Percentiles rank a stretch among this genome's conserved stretches.
Conservation (phyloP, 2,888 invertebrate species). For the Heliconius hortense region DNA sequence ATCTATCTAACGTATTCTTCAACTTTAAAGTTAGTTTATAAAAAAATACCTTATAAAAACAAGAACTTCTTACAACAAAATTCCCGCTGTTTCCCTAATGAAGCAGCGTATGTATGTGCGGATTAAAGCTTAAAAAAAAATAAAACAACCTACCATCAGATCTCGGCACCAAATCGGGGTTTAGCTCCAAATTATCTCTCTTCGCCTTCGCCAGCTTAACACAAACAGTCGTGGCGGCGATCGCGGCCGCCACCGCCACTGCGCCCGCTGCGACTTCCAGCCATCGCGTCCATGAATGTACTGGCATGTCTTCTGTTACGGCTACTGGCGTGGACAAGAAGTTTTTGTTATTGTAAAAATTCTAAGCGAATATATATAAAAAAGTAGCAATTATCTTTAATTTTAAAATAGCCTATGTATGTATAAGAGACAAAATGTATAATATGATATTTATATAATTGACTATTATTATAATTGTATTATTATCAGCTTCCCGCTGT, state of each 20-base stretch:
- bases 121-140: not conserved
- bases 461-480: no score
- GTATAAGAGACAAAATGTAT: no score
- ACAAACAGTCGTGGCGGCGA: slow-evolving; percentile 46
- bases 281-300: slow-evolving; percentile 50
- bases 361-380: not conserved
- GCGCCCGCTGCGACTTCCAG: slow-evolving; percentile 48
- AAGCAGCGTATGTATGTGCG: no score
- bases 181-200: slow-evolving; percentile 45
- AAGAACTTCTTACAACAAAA: no score
- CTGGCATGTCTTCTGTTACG: slow-evolving; percentile 46
- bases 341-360: not conserved
- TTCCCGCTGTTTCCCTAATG: no score
- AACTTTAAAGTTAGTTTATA: not conserved
- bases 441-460: no score
- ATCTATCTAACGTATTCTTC: not conserved
- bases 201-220: slow-evolving; percentile 46
- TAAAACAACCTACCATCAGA: slow-evolving; percentile 53
- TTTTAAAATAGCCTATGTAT: no score
- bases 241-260: slow-evolving; percentile 44
- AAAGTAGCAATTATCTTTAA: no score
- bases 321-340: slow-evolving; percentile 38
- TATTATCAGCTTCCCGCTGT: no score
- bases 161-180: slow-evolving; percentile 57
- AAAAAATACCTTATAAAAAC: no score